phyloP scores from a whole-genome alignment of 2,888 invertebrate genomes.

The Tyria jacobaeae region DNA sequence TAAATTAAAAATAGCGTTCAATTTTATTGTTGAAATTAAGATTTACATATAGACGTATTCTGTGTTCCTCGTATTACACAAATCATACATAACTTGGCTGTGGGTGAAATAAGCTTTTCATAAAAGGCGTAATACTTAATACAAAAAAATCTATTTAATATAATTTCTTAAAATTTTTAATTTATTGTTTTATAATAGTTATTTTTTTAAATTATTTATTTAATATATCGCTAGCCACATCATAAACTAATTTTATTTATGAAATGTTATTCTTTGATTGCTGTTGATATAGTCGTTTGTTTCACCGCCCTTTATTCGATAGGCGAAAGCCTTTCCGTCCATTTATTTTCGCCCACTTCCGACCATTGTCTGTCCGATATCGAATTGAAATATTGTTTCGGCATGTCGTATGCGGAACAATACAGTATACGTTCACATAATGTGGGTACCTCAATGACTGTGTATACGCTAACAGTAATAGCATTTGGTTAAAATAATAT shows the following conservation, averaged over 20 bases:
- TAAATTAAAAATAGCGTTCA: too few relatives aligned
- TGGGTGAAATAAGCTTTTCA: too few relatives aligned
- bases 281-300: conserved; percentile 61
- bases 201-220: too few relatives aligned
- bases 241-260: conserved; percentile 38
- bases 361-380: conserved; percentile 81
- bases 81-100: too few relatives aligned
- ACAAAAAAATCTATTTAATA: too few relatives aligned
- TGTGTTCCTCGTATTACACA: too few relatives aligned
- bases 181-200: too few relatives aligned
- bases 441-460: conserved; percentile 44
- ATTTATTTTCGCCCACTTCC: conserved; percentile 84
- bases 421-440: conserved; percentile 53
- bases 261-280: conserved; percentile 44
- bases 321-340: conserved; percentile 79
- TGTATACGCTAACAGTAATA: conserved; percentile 40
- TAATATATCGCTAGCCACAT: conserved; percentile 2
- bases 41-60: too few relatives aligned
- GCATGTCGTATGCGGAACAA: conserved; percentile 72
- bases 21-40: too few relatives aligned
- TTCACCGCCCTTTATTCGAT: conserved; percentile 74
- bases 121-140: too few relatives aligned
- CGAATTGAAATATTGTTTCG: conserved; percentile 85
- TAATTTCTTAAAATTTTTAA: too few relatives aligned
- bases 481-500: conserved; percentile 59